Base-by-base conservation (phyloP, 2,113 vertebrate genomes). In the Oostethus manadensis region DNA sequence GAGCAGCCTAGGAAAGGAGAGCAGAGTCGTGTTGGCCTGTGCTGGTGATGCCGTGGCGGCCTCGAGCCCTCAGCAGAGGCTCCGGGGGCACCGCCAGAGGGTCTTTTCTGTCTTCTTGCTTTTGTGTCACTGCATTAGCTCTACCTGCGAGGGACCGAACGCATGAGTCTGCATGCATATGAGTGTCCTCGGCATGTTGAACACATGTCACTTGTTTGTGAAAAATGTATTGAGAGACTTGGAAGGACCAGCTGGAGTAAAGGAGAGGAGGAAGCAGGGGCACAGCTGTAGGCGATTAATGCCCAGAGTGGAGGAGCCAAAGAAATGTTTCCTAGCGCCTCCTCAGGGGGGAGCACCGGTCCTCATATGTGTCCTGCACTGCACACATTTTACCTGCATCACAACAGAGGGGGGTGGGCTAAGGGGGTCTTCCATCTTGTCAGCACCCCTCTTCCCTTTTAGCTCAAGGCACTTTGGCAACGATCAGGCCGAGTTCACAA, bases 281-380 rank as follows among this genome's bases (percentile, higher is more conserved):
- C 93, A 92, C 94, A 98, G 95, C 95, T 98, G 95, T 92, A 91
- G 92, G 92, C 93, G 94, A 97, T 98, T 98, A 97, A 78, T 86
- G 90, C 93, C 93, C 88, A 92, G 92, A 95, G 92, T 92, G 90
- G 90, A 92, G 73, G 78, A 81, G 82, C 67, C 80, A 86, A 83
- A 89, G 94, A 93, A 96, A 97, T 96, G 93, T 89, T 89, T 87
- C 88, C 78, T 89, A 90, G 86, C 86, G 87, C 76, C 74, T 74
- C 82, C 79, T 78, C 80, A 74, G 63, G 76, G 81, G 76, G 73
- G 82, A 76, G 74, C 74, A 76, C 79, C 70, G 80, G 71, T 79
- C 60, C 81, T 84, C 75, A 67, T 89, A 91, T 79, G 76, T 61
- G 75, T 68, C 74, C 72, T 55, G 63, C 29, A n/a, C 68, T 64